These are phyloP conservation scores for Larimichthys polyactis DNA, from an alignment of 2,113 vertebrate species.

Conservation along the genomic window DNA sequence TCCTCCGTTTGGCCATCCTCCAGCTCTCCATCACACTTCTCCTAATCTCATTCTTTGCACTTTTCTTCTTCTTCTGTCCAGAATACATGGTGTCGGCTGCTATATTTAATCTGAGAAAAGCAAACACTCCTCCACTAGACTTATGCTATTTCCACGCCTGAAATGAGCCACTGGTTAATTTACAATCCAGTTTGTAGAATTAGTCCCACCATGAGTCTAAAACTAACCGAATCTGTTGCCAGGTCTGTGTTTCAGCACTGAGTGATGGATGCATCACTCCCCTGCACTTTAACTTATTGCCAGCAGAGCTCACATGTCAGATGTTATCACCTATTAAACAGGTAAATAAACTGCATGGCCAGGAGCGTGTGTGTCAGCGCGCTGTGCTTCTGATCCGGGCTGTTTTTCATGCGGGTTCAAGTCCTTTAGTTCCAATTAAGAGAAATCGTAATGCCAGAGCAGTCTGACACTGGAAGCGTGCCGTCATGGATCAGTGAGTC, in stretches of 20 bases:
- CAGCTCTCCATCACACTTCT: conserved; percentile 55
- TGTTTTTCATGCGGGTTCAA: not conserved
- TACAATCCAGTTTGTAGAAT: conserved; percentile 25
- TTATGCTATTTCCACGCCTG: conserved; percentile 49
- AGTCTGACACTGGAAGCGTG: not conserved
- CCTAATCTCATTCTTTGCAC: conserved; percentile 69
- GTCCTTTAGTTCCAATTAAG: not conserved
- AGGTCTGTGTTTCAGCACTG: conserved; percentile 18
- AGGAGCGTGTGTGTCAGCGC: not conserved
- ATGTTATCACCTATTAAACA: not conserved
- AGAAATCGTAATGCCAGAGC: not conserved
- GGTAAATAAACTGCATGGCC: not conserved
- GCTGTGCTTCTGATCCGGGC: not conserved
- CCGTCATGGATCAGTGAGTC: not conserved
- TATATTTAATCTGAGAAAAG: conserved; percentile 60
- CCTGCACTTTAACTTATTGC: not conserved
- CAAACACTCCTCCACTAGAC: conserved; percentile 42
- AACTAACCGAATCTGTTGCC: not conserved
- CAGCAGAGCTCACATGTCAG: not conserved
- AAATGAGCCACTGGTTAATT: conserved; percentile 53
- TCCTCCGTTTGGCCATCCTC: conserved; percentile 51
- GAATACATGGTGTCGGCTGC: conserved; percentile 26
- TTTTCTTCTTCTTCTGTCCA: not conserved
- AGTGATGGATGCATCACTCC: conserved; percentile 17
- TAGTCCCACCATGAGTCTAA: conserved; percentile 16